Percentiles rank a stretch among this genome's conserved stretches.
phyloP scores from a whole-genome alignment of 2,888 invertebrate species.

The Eupithecia dodoneata region DNA sequence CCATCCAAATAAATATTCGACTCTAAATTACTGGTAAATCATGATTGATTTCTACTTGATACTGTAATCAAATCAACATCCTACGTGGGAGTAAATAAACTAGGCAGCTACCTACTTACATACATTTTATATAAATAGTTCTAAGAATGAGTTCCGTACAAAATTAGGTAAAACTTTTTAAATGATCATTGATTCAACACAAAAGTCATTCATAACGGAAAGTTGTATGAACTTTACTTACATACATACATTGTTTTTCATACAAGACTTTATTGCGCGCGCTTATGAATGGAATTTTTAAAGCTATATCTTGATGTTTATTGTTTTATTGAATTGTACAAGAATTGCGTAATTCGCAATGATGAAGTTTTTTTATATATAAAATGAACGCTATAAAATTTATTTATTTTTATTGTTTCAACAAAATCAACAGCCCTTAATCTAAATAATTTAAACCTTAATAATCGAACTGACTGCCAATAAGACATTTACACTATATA shows the following conservation, averaged over 20 bases:
- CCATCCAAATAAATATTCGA: conserved; percentile 18
- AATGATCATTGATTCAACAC: too few species aligned
- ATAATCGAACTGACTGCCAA: too few species aligned
- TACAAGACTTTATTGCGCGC: conserved; percentile 21
- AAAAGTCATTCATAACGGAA: not conserved
- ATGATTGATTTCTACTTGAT: conserved; percentile 48
- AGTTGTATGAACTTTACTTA: not conserved
- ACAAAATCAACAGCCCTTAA: too few species aligned
- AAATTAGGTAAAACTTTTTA: not conserved
- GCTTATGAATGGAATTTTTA: not conserved
- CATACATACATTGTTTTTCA: not conserved
- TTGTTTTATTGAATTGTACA: too few species aligned
- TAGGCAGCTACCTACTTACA: conserved; percentile 7
- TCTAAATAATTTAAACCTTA: too few species aligned
- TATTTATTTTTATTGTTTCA: too few species aligned
- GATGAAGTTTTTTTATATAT: too few species aligned
- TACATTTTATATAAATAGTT: conserved; percentile 16
- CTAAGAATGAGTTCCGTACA: conserved; percentile 27
- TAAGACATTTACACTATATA: too few species aligned
- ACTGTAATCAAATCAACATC: conserved; percentile 43
- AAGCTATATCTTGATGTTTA: not conserved
- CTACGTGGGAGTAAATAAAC: conserved; percentile 34
- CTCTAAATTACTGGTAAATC: conserved; percentile 36
- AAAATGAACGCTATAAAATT: too few species aligned
- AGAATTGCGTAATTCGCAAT: too few species aligned